phyloP scores from a whole-genome alignment of 2,888 invertebrate genomes.

The Labia minor region DNA sequence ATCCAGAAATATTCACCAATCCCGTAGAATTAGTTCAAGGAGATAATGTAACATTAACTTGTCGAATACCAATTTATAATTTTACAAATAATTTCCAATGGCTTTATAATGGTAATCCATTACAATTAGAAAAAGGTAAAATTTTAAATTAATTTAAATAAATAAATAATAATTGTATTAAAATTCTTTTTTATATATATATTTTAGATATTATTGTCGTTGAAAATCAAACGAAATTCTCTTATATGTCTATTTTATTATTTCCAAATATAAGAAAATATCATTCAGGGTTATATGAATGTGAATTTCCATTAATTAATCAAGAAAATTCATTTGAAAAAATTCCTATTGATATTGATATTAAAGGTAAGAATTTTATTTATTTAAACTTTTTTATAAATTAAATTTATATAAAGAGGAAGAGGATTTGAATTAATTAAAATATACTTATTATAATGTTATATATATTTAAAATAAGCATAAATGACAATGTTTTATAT shows the following conservation, averaged over 20 bases:
- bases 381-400: background rate
- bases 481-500: too few species aligned
- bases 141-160: slow-evolving; percentile 21
- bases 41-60: slow-evolving; percentile 45
- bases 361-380: slow-evolving; percentile 2
- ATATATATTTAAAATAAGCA: too few species aligned
- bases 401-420: too few species aligned
- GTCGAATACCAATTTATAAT: slow-evolving; percentile 46
- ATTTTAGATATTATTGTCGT: too few species aligned
- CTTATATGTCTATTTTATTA: slow-evolving; percentile 33
- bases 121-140: slow-evolving; percentile 27
- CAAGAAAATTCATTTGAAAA: slow-evolving; percentile 30
- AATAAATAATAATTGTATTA: slow-evolving; percentile 25
- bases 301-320: slow-evolving; percentile 29
- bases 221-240: slow-evolving; percentile 35
- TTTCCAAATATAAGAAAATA: slow-evolving; percentile 32
- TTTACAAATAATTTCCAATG: slow-evolving; percentile 43
- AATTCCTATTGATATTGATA: background rate
- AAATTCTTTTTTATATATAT: too few species aligned
- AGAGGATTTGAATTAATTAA: too few species aligned
- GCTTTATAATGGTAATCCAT: slow-evolving; percentile 33
- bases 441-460: too few species aligned
- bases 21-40: slow-evolving; percentile 38
- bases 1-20: slow-evolving; percentile 18
- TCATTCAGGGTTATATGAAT: slow-evolving; percentile 32